A percentile compares a stretch with the other conserved stretches of the same genome.
phyloP scores from a whole-genome alignment of 2,797 vertebrate species.

The Sitta carolinensis region DNA sequence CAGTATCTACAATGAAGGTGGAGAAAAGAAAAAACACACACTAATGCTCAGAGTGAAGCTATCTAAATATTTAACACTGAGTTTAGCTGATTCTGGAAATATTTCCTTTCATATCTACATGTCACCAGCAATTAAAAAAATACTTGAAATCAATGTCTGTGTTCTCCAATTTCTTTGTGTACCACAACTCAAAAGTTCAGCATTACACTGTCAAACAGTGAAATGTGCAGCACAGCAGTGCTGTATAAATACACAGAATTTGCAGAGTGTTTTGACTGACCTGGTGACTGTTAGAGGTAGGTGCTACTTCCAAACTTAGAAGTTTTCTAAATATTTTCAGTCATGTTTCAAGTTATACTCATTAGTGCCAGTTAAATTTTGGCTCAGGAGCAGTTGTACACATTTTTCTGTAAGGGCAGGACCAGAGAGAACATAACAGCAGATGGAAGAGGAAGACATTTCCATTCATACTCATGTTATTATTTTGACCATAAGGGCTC shows the following conservation, averaged over 20 bases:
- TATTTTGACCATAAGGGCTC: neutral
- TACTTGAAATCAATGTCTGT: neutral
- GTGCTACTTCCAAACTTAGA: conserved; percentile 17
- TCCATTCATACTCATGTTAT: neutral
- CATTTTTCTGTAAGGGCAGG: neutral
- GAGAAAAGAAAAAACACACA: neutral
- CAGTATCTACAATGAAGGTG: accelerated
- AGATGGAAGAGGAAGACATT: conserved; percentile 6
- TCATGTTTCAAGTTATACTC: neutral
- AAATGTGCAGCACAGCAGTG: neutral
- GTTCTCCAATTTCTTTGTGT: neutral
- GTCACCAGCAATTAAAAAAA: neutral
- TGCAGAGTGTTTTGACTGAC: conserved; percentile 24
- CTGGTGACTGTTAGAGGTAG: neutral
- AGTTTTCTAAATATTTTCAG: conserved; percentile 18
- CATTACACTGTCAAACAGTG: neutral
- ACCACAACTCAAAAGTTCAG: neutral
- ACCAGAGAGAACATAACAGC: neutral
- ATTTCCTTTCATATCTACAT: neutral
- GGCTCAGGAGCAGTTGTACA: neutral
- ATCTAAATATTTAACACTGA: neutral
- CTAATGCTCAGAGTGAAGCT: neutral
- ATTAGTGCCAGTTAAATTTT: neutral
- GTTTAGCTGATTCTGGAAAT: neutral
- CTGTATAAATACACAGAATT: neutral